Base-by-base conservation (phyloP, 2,113 vertebrate genomes). In the Sinosuthora webbiana region DNA sequence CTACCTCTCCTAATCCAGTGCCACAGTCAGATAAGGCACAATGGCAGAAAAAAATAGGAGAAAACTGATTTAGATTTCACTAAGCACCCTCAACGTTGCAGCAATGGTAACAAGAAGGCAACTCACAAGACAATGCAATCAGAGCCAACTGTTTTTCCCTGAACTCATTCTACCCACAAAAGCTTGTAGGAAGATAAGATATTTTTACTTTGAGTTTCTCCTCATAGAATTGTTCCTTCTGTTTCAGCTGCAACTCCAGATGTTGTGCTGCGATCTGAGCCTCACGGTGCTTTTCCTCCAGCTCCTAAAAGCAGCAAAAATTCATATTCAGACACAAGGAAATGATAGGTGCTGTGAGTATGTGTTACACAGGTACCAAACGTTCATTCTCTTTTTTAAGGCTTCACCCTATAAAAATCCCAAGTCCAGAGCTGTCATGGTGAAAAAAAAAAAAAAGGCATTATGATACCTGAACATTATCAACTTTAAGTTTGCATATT, bases 211-310 rank as follows among this genome's bases (percentile, higher is more conserved):
- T 99, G 95, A 99, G 99, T 97, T 99, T 99, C 93, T 99, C 99
- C 89, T 99, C 99, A 44, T 99, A 99, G 92, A 99, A 98, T 97
- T 99, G 99, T 60, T 99, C 99, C 85, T 99, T 99, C 97, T 99
- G 99, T 86, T 99, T 99, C 97, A 99, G 98, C 76, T 99, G 99
- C 82, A 99, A 95, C 96, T 99, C 99, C 63, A 99, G 95, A 42
- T 99, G 98, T 84, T 99, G 99, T 45, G 98, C 98, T 70, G 98
- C 98, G 3, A 98, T 97, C 90, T 99, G 99, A 44, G 99, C 98
- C 93, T 99, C 99, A 42, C 99, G 98, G 75, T 99, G 98, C 87
- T 98, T 99, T 95, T 99, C 99, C 92, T 99, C 99, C 95, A 99
- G 97, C 86, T 99, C 99, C 99, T 99, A 83, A 77, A 97, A 65